phyloP scores from a whole-genome alignment of 2,113 vertebrate species.

The Tragelaphus scriptus region DNA sequence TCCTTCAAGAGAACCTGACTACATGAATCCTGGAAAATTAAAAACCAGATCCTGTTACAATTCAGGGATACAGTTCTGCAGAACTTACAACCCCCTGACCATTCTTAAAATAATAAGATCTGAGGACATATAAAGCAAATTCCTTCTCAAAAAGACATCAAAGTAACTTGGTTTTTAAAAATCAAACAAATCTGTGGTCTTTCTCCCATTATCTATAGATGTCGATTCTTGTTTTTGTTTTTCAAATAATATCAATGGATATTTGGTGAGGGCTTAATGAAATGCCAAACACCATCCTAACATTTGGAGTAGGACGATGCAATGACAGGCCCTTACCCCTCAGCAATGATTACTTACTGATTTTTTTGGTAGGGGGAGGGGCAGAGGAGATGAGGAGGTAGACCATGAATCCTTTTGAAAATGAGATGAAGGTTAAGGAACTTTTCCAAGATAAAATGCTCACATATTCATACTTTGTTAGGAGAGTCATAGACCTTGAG shows the following conservation, averaged over 20 bases:
- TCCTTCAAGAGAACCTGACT: not conserved
- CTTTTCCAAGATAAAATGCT: not conserved
- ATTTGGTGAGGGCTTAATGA: constrained; percentile 38
- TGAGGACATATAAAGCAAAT: constrained; percentile 47
- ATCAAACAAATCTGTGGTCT: constrained; percentile 18
- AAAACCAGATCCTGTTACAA: constrained; percentile 30
- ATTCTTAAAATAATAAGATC: constrained; percentile 46
- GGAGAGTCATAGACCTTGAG: not conserved
- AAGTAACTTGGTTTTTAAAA: constrained; percentile 41
- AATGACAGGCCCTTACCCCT: not conserved
- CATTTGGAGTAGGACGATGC: not conserved
- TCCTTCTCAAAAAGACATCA: constrained; percentile 37
- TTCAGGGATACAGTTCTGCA: constrained; percentile 2
- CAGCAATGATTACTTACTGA: not conserved
- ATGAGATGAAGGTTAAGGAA: not conserved
- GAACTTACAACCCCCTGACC: not conserved
- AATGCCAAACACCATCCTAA: not conserved
- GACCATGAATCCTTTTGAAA: constrained; percentile 10
- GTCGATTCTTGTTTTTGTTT: constrained; percentile 46
- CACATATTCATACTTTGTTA: not conserved
- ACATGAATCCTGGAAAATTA: constrained; percentile 26
- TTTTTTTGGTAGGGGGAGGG: not conserved
- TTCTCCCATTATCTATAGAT: constrained; percentile 41
- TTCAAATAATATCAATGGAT: constrained; percentile 39
- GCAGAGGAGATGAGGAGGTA: not conserved